A percentile compares a stretch with the other conserved stretches of the same genome.
phyloP scores from a whole-genome alignment of 2,113 vertebrate genomes.

The Pedionomus torquatus region DNA sequence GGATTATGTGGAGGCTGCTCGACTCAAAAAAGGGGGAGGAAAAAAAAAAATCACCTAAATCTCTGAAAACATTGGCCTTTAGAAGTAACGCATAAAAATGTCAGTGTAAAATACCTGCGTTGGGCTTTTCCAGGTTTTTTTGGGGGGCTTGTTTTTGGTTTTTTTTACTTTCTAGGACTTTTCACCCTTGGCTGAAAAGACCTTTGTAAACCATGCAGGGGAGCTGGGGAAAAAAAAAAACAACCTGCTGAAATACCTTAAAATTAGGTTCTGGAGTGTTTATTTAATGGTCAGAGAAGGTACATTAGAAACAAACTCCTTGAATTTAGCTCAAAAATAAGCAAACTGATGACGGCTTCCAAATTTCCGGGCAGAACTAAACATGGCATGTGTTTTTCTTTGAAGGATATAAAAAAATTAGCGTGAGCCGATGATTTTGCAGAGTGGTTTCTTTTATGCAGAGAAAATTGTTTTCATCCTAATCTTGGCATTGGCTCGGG shows the following conservation, averaged over 20 bases:
- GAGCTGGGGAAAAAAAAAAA: background rate
- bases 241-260: background rate
- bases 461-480: constrained; percentile 58
- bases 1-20: background rate
- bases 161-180: background rate
- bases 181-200: constrained; percentile 15
- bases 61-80: background rate
- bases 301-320: background rate
- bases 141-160: background rate
- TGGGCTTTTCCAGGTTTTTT: constrained; percentile 1
- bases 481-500: constrained; percentile 47
- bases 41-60: background rate
- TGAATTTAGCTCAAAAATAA: background rate
- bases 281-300: background rate
- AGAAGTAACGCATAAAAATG: background rate
- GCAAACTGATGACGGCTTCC: background rate
- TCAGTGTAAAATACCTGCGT: background rate
- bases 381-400: constrained; percentile 13
- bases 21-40: background rate
- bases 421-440: constrained; percentile 54
- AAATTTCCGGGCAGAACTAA: constrained; percentile 25
- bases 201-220: background rate
- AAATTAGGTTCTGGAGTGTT: background rate
- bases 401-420: constrained; percentile 8
- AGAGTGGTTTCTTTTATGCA: constrained; percentile 52